Conservation (phyloP, 2,797 vertebrate genomes). For the Cynopterus sphinx region DNA sequence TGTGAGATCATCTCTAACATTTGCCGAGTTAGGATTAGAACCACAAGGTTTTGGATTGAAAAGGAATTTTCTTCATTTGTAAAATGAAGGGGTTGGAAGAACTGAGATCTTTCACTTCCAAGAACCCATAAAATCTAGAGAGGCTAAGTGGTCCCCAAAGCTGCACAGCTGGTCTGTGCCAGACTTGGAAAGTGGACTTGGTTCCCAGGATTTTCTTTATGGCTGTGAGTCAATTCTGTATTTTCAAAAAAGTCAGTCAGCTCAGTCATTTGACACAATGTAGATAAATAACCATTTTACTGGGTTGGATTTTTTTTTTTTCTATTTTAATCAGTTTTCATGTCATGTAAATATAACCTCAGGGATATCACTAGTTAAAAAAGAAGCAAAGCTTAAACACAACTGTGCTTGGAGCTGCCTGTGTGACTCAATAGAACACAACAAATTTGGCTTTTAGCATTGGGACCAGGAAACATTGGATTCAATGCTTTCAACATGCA, state of each 20-base stretch:
- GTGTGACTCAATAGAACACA: neutral
- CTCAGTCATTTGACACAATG: neutral
- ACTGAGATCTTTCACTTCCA: neutral
- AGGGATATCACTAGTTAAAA: neutral
- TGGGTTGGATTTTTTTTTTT: neutral
- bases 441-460: neutral
- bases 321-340: neutral
- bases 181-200: neutral
- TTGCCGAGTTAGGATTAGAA: neutral
- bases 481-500: neutral
- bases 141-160: neutral
- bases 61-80: constrained; percentile 36
- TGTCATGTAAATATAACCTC: constrained; percentile 32
- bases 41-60: neutral
- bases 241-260: neutral
- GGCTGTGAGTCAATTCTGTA: neutral
- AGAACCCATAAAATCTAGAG: neutral
- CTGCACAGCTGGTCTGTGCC: neutral
- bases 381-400: neutral
- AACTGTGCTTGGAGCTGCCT: neutral
- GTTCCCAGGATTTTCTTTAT: neutral
- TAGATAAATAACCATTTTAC: neutral
- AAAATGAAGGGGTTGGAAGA: constrained; percentile 20
- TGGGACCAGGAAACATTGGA: neutral
- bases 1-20: neutral